These are phyloP conservation scores for Lepidurus couesii DNA, from an alignment of 1,140 invertebrate genomes.

Conservation along the genomic window DNA sequence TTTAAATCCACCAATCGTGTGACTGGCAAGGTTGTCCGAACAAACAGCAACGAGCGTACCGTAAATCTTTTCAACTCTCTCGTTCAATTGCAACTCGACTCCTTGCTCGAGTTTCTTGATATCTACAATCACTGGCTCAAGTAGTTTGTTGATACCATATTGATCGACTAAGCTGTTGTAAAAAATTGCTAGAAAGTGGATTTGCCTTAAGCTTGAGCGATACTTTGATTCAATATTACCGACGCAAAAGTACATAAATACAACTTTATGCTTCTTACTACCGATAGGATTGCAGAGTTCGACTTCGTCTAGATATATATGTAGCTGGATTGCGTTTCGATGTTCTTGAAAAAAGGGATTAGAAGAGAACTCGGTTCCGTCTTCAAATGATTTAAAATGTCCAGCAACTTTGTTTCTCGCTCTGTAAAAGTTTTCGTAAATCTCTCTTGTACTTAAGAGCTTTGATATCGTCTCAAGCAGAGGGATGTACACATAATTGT, in stretches of 20 bases:
- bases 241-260: conserved; percentile 7
- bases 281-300: background rate
- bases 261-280: conserved; percentile 16
- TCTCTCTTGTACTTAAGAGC: background rate
- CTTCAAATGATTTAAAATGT: background rate
- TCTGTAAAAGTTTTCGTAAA: background rate
- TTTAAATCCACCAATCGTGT: conserved; percentile 21
- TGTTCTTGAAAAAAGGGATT: background rate
- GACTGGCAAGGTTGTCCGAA: conserved; percentile 12
- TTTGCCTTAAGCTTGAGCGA: conserved; percentile 7
- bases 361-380: background rate
- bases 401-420: background rate
- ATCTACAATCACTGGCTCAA: background rate
- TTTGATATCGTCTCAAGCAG: background rate
- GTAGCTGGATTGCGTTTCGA: background rate
- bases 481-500: background rate
- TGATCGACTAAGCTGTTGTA: background rate
- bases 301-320: conserved; percentile 16
- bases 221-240: conserved; percentile 15
- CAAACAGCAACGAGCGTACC: background rate
- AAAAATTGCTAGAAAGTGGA: background rate
- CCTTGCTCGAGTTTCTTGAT: conserved; percentile 24
- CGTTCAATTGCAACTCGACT: background rate
- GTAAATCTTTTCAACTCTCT: background rate
- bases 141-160: background rate